phyloP scores from a whole-genome alignment of 2,797 vertebrate species.

The Oryzias dopingdopingensis region DNA sequence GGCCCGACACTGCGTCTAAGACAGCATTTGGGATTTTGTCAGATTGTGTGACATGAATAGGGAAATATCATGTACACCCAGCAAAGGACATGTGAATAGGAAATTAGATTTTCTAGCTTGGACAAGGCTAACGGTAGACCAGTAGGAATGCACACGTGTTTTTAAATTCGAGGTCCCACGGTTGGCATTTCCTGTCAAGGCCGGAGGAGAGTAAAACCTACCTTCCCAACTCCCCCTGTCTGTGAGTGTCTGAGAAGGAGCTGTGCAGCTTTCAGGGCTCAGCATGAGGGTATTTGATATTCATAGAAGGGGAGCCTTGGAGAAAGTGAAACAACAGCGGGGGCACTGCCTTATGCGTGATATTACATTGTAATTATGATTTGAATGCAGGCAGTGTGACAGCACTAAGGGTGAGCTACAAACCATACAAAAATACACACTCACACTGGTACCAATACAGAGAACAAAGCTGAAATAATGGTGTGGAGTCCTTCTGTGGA shows the following conservation, averaged over 20 bases:
- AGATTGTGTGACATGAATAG: conserved; percentile 66
- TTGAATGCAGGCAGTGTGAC: conserved; percentile 66
- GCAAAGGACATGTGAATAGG: conserved; percentile 54
- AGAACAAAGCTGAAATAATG: conserved; percentile 27
- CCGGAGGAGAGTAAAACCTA: conserved; percentile 46
- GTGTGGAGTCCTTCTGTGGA: conserved; percentile 28
- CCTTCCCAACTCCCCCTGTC: neutral
- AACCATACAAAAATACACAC: conserved; percentile 38
- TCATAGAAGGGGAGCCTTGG: conserved; percentile 77
- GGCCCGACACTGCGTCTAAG: conserved; percentile 49
- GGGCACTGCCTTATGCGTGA: conserved; percentile 70
- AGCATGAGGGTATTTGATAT: conserved; percentile 82
- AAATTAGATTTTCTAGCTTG: conserved; percentile 53
- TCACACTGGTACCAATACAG: conserved; percentile 8
- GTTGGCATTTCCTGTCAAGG: conserved; percentile 70
- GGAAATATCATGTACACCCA: conserved; percentile 35
- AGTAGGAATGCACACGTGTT: conserved; percentile 54
- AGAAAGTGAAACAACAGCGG: conserved; percentile 74
- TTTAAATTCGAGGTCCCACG: conserved; percentile 56
- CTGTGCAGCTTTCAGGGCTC: conserved; percentile 72
- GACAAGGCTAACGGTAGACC: conserved; percentile 63
- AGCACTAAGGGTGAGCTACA: conserved; percentile 43
- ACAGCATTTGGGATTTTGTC: conserved; percentile 56
- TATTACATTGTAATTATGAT: conserved; percentile 82
- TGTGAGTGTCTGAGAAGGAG: conserved; percentile 68